These are phyloP conservation scores for Venusia cambrica DNA, from an alignment of 2,888 invertebrate genomes.

Conservation along the genomic window DNA sequence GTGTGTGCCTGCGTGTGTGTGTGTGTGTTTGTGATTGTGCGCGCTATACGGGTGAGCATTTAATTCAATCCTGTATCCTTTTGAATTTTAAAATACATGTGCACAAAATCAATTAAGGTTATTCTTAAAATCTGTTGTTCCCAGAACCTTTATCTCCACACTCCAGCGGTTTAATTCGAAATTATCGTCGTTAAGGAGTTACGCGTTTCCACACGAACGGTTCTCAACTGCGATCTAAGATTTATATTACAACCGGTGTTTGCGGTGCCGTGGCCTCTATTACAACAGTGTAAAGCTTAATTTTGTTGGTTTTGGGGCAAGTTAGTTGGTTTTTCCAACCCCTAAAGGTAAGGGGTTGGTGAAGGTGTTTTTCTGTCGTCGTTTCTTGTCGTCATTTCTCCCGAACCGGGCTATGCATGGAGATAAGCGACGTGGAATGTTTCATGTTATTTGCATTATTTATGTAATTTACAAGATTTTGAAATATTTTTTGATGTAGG, in stretches of 20 bases:
- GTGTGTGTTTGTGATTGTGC: too few species aligned
- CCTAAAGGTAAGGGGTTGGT: constrained; percentile 54
- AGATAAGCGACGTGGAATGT: constrained; percentile 37
- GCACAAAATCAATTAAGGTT: constrained; percentile 24
- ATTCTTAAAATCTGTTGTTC: constrained; percentile 59
- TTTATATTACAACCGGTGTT: constrained; percentile 48
- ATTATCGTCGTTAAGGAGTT: constrained; percentile 66
- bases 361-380: constrained; percentile 45
- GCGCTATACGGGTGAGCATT: too few species aligned
- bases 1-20: too few species aligned
- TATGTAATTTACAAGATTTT: constrained; percentile 5
- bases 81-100: too few species aligned
- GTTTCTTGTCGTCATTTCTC: constrained; percentile 47
- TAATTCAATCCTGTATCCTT: too few species aligned
- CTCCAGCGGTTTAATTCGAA: constrained; percentile 58
- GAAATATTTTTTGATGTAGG: too few species aligned
- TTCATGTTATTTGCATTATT: constrained; percentile 31
- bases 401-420: constrained; percentile 49
- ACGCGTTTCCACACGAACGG: constrained; percentile 60
- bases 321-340: constrained; percentile 34
- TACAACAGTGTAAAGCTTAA: constrained; percentile 12
- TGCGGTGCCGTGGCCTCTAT: too few species aligned
- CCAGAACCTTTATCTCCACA: constrained; percentile 56
- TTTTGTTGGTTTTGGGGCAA: constrained; percentile 7
- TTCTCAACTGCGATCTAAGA: constrained; percentile 58